These are phyloP conservation scores for Melanotaenia parkinsoni DNA, from an alignment of 2,797 vertebrate genomes.

Conservation along the genomic window DNA sequence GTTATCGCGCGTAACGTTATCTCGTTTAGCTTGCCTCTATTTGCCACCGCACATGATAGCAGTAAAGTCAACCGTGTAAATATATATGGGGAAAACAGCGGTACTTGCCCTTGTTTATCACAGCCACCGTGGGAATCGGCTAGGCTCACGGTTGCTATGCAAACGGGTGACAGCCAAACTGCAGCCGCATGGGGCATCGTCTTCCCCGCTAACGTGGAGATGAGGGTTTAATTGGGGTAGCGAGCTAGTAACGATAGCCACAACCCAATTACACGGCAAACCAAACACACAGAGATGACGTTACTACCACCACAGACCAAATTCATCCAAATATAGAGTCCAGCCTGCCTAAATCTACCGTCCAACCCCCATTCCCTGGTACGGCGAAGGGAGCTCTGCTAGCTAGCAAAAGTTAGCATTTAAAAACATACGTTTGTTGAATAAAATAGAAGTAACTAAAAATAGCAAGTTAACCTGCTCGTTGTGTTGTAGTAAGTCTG, in stretches of 20 bases:
- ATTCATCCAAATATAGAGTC: constrained; percentile 35
- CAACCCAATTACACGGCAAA: constrained; percentile 14
- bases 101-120: constrained; percentile 22
- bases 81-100: background rate
- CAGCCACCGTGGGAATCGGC: constrained; percentile 16
- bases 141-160: constrained; percentile 53
- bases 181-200: constrained; percentile 51
- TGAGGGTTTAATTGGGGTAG: constrained; percentile 43
- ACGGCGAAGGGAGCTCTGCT: constrained; percentile 11
- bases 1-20: background rate
- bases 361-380: background rate
- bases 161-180: constrained; percentile 55
- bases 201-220: constrained; percentile 50
- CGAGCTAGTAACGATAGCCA: constrained; percentile 60
- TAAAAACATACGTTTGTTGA: constrained; percentile 25
- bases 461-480: constrained; percentile 47
- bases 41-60: background rate
- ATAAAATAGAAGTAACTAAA: constrained; percentile 42
- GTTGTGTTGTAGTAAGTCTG: constrained; percentile 20
- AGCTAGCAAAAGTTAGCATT: constrained; percentile 52
- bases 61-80: constrained; percentile 1
- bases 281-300: constrained; percentile 5
- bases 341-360: constrained; percentile 3
- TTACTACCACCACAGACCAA: constrained; percentile 2
- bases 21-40: background rate